phyloP scores from a whole-genome alignment of 2,113 vertebrate species.

The Leuciscus idus region DNA sequence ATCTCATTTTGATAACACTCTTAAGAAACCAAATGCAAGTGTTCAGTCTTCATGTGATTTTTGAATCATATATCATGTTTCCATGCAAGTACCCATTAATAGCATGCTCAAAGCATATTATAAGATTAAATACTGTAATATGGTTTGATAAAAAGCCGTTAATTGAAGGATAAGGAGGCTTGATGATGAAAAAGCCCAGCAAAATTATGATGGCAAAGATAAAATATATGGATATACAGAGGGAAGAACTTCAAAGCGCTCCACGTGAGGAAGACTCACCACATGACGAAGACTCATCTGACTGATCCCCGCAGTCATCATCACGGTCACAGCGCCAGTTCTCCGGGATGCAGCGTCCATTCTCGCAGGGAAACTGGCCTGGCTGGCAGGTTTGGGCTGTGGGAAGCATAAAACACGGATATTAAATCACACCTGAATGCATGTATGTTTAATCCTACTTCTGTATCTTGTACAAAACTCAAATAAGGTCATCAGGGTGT shows the following conservation, averaged over 20 bases:
- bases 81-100: not conserved
- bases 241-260: conserved; percentile 28
- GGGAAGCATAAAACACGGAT: not conserved
- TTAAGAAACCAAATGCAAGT: not conserved
- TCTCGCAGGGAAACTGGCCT: conserved; percentile 83
- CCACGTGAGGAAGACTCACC: conserved; percentile 72
- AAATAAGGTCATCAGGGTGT: not conserved
- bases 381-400: conserved; percentile 83
- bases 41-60: not conserved
- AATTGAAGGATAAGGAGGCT: not conserved
- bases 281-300: conserved; percentile 81
- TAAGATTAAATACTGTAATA: conserved; percentile 6
- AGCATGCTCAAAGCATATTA: not conserved
- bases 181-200: not conserved
- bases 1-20: not conserved
- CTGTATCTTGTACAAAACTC: not conserved
- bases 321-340: conserved; percentile 86
- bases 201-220: not conserved
- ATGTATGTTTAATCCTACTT: not conserved
- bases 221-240: not conserved
- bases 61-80: not conserved
- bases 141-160: not conserved
- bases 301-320: conserved; percentile 85
- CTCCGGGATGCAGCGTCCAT: conserved; percentile 84
- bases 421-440: conserved; percentile 22